Conservation (phyloP, 2,888 invertebrate genomes). For the Lasiommata megera region DNA sequence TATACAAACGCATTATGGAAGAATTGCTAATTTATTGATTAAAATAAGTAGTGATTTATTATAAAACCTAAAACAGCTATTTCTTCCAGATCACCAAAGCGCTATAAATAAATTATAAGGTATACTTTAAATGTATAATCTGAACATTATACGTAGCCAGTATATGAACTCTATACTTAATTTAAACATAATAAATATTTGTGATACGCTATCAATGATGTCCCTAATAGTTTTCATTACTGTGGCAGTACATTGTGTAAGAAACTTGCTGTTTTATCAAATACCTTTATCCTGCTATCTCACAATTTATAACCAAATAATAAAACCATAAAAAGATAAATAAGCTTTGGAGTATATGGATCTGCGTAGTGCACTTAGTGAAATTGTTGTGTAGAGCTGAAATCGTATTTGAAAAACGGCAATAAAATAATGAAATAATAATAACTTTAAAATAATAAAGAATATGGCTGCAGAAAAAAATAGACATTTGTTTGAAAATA, state of each 20-base stretch:
- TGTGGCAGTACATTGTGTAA: neutral
- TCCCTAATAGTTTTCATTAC: neutral
- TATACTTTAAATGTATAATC: too few relatives aligned
- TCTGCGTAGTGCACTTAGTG: neutral
- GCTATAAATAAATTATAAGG: too few relatives aligned
- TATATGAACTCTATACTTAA: too few relatives aligned
- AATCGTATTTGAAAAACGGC: neutral
- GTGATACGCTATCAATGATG: neutral
- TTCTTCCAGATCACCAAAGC: too few relatives aligned
- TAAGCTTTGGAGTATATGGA: neutral
- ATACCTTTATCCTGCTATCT: slow-evolving; percentile 1
- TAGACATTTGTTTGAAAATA: neutral
- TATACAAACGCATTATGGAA: too few relatives aligned
- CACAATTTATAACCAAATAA: neutral
- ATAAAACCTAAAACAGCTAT: too few relatives aligned
- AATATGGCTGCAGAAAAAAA: neutral
- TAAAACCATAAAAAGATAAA: slow-evolving; percentile 1
- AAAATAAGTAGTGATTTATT: too few relatives aligned
- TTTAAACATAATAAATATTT: neutral
- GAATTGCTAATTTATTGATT: too few relatives aligned
- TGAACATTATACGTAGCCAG: too few relatives aligned
- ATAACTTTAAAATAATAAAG: neutral
- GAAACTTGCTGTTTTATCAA: neutral
- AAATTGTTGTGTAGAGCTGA: neutral
- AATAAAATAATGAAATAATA: neutral